A percentile compares a stretch with the other conserved stretches of the same genome.
phyloP scores from a whole-genome alignment of 2,113 vertebrate species.

The Phalacrocorax pelagicus region DNA sequence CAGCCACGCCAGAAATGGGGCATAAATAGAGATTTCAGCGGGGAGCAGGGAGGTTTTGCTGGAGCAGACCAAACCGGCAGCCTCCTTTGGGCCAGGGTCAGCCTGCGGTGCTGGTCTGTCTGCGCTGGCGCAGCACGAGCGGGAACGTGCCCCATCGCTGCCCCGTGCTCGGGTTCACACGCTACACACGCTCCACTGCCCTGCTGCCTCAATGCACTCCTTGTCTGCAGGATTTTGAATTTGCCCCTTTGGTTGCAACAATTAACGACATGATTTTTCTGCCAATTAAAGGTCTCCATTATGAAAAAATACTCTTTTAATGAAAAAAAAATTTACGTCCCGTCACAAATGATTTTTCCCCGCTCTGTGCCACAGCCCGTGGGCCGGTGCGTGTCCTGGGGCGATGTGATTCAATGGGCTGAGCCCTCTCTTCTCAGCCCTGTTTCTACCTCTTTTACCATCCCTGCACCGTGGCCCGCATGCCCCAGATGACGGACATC shows the following conservation, averaged over 20 bases:
- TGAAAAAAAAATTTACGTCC: not conserved
- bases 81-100: not conserved
- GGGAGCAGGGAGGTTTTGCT: not conserved
- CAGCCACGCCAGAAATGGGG: not conserved
- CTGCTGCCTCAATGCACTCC: not conserved
- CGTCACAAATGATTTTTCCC: not conserved
- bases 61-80: rapidly evolving
- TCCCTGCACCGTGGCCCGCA: not conserved
- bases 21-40: rapidly evolving
- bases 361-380: rapidly evolving
- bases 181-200: not conserved
- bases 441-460: not conserved
- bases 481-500: rapidly evolving
- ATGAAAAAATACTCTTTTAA: not conserved
- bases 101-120: rapidly evolving
- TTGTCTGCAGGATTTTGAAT: not conserved
- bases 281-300: not conserved
- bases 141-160: rapidly evolving
- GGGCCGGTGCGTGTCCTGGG: rapidly evolving
- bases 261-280: rapidly evolving
- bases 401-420: not conserved
- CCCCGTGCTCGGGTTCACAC: rapidly evolving
- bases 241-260: not conserved
- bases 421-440: not conserved
- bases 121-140: rapidly evolving